A percentile compares a stretch with the other conserved stretches of the same genome.
These are phyloP conservation scores for Aleadryas rufinucha DNA, from an alignment of 2,113 vertebrate genomes.

Conservation along the genomic window DNA sequence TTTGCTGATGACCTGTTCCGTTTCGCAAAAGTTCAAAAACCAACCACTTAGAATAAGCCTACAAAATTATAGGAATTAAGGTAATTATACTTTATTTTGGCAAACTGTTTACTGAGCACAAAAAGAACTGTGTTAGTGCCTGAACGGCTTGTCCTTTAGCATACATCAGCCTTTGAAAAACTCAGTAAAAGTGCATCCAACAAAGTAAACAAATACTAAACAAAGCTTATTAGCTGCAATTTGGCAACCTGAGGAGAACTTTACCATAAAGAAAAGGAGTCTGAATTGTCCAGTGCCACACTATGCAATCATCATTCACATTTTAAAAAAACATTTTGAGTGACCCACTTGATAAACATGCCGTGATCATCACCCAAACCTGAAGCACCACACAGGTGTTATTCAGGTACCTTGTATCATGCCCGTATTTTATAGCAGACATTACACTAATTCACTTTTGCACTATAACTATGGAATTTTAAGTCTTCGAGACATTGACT, in stretches of 20 bases:
- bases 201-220: not conserved
- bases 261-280: not conserved
- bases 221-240: not conserved
- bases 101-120: not conserved
- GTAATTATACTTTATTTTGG: slow-evolving; percentile 33
- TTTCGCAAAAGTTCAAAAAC: slow-evolving; percentile 14
- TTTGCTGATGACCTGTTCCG: not conserved
- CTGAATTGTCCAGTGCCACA: not conserved
- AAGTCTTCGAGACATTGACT: slow-evolving; percentile 64
- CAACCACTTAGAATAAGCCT: not conserved
- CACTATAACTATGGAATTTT: not conserved
- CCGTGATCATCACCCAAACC: not conserved
- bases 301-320: not conserved
- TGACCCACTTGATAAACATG: not conserved
- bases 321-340: not conserved
- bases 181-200: not conserved
- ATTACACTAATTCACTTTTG: not conserved
- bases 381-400: not conserved
- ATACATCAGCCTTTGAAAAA: not conserved
- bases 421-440: not conserved
- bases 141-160: not conserved
- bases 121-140: not conserved
- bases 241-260: not conserved
- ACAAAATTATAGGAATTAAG: slow-evolving; percentile 53
- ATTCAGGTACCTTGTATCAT: not conserved